Evolutionary conservation across 2,113 vertebrate genomes (phyloP), one percentile per base, ranked within the genome.

Genomic region (Poeciliopsis prolifica): DNA sequence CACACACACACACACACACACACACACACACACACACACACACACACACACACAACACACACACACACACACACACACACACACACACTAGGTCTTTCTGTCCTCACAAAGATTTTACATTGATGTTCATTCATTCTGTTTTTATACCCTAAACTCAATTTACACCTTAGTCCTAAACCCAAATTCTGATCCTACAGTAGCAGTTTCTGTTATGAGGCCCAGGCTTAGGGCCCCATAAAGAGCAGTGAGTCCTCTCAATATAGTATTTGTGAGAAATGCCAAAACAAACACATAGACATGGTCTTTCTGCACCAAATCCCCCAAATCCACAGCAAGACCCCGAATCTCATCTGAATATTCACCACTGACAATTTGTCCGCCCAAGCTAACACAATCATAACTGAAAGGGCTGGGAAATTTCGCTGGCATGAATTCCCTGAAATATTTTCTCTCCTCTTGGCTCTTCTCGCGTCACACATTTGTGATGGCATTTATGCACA

Each of bases 361-460:
- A 54, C 48, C 22, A 54, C 48, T 9, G 24, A 54, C 48, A 51
- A 51, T 51, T 51, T 51, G 48, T 51, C 48, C 7, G 29, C 26
- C 68, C 58, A 81, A 51, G 72, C 61, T 40, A 30, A 35, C 66
- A 61, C 30, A 61, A 63, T 30, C 58, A 58, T 60, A 37, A 44
- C 29, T 19, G 19, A 60, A 42, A 60, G n/a, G 5, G 42, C 60
- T 76, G 40, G 62, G 62, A 70, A 64, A 64, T 28, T 28, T 66
- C 78, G 70, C 70, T 82, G 75, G 79, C 67, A 72, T 5, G 12
- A 26, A 72, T 65, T 78, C 80, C 75, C 82, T 85, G 78, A 76
- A 66, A 78, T 75, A 81, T 74, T 73, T 62, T 65, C 74, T 65
- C 65, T 68, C 75, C 26, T 72, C 65, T 44, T 68, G 31, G 62